Evolutionary conservation across 2,888 invertebrate genomes (phyloP), one percentile per base, ranked within the genome.

Genomic region (Athrips mouffetella): DNA sequence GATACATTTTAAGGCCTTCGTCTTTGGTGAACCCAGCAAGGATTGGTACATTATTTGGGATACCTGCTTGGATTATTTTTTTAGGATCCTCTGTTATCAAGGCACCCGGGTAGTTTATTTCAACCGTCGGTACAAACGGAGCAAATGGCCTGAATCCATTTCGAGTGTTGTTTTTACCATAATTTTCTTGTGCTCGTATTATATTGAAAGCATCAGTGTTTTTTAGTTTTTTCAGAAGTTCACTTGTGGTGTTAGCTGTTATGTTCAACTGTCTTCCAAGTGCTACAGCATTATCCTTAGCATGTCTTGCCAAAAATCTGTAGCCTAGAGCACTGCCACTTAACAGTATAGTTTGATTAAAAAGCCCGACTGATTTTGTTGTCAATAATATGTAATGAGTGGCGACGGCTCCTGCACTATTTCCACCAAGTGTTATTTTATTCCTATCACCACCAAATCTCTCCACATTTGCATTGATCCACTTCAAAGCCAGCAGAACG

Each of bases 61-160:
- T 57, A 4, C 76, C 74, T n/a, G 56, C 55, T 44, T 60, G 54
- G 44, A 82, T 60, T 33, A 73, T 57, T 25, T 63, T 56, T 25
- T 60, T 60, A 1, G 84, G 83, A 16, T 72, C 48, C 18, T 71
- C 64, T 2, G 70, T 69, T 8, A 85, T 57, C 48, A 84, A 65
- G 13, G 73, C 63, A 37, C 63, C 55, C 2, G 65, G 48, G 16
- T 62, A 62, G 45, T 55, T 47, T 40, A 51, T 60, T 62, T 88
- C 85, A n/a, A 84, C 60, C 10, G 71, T 70, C 0, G 84, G 82
- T 6, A 69, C 73, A 53, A 83, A 80, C 7, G 62, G 54, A 6
- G 53, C 50, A 20, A 58, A 62, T 1, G 59, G 52, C 29, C 63
- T 52, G 42, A 65, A 46, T 31, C 59, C 52, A 15, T 58, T 61